phyloP scores from a whole-genome alignment of 2,797 vertebrate genomes.

The Enteromius viviparus region DNA sequence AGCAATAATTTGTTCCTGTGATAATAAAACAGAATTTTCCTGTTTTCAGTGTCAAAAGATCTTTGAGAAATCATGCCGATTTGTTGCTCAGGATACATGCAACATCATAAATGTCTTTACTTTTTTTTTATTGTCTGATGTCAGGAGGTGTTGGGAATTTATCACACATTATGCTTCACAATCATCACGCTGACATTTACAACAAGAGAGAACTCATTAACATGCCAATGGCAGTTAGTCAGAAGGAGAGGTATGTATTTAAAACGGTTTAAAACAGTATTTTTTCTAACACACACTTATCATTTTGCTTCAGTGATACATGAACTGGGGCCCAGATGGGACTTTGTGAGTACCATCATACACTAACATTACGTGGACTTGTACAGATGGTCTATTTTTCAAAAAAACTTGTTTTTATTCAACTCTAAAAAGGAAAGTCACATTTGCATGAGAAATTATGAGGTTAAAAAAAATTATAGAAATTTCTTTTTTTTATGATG shows the following conservation, averaged over 20 bases:
- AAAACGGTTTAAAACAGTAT: not conserved
- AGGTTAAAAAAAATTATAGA: not conserved
- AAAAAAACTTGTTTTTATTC: not conserved
- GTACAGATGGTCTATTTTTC: not conserved
- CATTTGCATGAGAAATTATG: not conserved
- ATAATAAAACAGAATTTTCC: not conserved
- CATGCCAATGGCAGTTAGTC: not conserved
- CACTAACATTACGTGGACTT: not conserved
- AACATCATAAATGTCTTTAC: not conserved
- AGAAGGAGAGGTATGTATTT: not conserved
- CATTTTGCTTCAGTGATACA: not conserved
- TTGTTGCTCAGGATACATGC: not conserved
- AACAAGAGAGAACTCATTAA: not conserved
- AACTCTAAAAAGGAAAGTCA: not conserved
- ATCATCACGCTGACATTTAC: not conserved
- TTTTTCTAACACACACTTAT: not conserved
- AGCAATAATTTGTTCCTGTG: not conserved
- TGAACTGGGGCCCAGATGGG: not conserved
- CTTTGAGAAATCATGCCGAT: not conserved
- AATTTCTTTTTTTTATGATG: not conserved
- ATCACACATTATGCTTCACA: not conserved
- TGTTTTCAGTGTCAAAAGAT: not conserved
- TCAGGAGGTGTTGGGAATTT: not conserved
- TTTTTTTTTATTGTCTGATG: not conserved
- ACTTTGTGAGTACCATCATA: not conserved